Evolutionary conservation across 2,888 invertebrate genomes (phyloP).

Genomic region (Nomada goodeniana): DNA sequence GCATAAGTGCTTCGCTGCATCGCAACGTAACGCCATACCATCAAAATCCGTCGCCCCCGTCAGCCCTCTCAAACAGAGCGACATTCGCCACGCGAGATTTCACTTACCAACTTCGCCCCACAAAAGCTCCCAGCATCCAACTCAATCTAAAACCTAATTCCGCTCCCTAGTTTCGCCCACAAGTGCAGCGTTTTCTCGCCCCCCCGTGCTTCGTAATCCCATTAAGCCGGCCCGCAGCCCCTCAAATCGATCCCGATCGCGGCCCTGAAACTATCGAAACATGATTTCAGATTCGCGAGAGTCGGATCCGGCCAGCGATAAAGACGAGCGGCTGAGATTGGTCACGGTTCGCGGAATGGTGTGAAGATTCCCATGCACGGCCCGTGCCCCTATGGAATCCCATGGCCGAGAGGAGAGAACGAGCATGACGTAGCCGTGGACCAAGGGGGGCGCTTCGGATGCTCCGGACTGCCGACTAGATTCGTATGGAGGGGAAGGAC

Average conservation of each 20-base stretch:
- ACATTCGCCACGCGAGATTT: too few relatives aligned
- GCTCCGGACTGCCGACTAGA: slow-evolving; percentile 82
- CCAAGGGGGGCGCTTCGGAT: slow-evolving; percentile 81
- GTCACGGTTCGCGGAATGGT: slow-evolving; percentile 35
- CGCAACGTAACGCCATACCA: too few relatives aligned
- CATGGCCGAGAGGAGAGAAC: slow-evolving; percentile 66
- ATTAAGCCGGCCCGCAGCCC: neutral
- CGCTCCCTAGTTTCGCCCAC: too few relatives aligned
- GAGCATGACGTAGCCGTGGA: slow-evolving; percentile 76
- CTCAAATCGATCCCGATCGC: neutral
- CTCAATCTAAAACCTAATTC: too few relatives aligned
- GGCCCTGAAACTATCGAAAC: neutral
- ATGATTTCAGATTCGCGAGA: slow-evolving; percentile 38
- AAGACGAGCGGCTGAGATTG: slow-evolving; percentile 26
- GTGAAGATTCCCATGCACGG: slow-evolving; percentile 63
- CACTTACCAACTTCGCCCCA: too few relatives aligned
- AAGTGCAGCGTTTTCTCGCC: too few relatives aligned
- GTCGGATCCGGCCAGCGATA: slow-evolving; percentile 9
- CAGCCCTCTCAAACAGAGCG: too few relatives aligned
- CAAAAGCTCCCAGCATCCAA: too few relatives aligned
- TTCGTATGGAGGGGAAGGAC: slow-evolving; percentile 84
- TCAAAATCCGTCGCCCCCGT: too few relatives aligned
- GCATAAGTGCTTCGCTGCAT: too few relatives aligned
- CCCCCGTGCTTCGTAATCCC: neutral
- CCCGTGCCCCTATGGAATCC: slow-evolving; percentile 45